phyloP scores from a whole-genome alignment of 2,888 invertebrate species.

The Drosophila mayaguana region DNA sequence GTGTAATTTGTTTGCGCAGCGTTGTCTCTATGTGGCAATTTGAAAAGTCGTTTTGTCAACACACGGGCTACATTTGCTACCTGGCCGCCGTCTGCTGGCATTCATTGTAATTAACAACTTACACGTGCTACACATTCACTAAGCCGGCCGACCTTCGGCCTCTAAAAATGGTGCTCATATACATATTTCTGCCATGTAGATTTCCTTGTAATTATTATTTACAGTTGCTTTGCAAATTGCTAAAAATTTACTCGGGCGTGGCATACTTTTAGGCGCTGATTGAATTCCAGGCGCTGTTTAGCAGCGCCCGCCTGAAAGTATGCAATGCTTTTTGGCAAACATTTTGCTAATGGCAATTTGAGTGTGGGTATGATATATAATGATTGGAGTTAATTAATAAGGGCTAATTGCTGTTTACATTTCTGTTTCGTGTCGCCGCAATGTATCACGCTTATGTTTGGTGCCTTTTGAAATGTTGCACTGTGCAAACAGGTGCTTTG shows the following conservation, averaged over 20 bases:
- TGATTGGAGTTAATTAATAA: not conserved
- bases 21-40: slow-evolving; percentile 33
- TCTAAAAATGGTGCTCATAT: not conserved
- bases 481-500: too few relatives aligned
- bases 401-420: slow-evolving; percentile 2
- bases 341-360: slow-evolving; percentile 1
- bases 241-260: slow-evolving; percentile 25
- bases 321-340: slow-evolving; percentile 18
- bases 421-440: not conserved
- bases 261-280: slow-evolving; percentile 26
- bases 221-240: slow-evolving; percentile 43
- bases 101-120: slow-evolving; percentile 78
- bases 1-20: slow-evolving; percentile 19
- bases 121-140: slow-evolving; percentile 58
- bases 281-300: slow-evolving; percentile 1
- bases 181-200: slow-evolving; percentile 15
- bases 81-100: slow-evolving; percentile 6
- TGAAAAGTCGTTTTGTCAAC: slow-evolving; percentile 37
- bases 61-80: slow-evolving; percentile 12
- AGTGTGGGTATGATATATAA: not conserved
- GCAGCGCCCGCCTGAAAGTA: slow-evolving; percentile 41
- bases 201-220: slow-evolving; percentile 51
- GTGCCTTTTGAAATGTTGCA: not conserved
- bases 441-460: not conserved
- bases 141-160: slow-evolving; percentile 45